phyloP scores from a whole-genome alignment of 2,113 vertebrate species.

The Neopipo cinnamomea region DNA sequence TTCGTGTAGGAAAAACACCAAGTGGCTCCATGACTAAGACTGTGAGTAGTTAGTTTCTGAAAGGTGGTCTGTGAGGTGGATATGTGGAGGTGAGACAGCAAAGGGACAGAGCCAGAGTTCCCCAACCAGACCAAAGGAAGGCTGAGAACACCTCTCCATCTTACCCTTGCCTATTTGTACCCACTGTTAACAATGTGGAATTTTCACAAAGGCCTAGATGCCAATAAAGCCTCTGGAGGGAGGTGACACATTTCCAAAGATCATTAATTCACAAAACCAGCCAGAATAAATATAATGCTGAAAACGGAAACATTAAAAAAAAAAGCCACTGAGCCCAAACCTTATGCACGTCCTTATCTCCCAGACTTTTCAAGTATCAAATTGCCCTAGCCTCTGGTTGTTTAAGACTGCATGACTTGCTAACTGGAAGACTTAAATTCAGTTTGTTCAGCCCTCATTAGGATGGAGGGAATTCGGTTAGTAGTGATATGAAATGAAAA shows the following conservation, averaged over 20 bases:
- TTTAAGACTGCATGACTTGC: constrained; percentile 47
- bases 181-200: rapidly evolving
- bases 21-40: background rate
- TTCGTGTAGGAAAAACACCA: background rate
- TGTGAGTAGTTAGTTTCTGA: background rate
- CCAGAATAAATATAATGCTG: background rate
- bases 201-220: background rate
- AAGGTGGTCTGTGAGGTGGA: background rate
- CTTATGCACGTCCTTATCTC: background rate
- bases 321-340: background rate
- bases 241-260: background rate
- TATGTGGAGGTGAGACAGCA: background rate
- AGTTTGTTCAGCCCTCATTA: constrained; percentile 55
- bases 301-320: background rate
- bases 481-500: background rate
- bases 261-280: background rate
- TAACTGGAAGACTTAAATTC: constrained; percentile 55
- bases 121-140: background rate
- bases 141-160: background rate
- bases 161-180: rapidly evolving
- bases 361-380: constrained; percentile 1
- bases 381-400: background rate
- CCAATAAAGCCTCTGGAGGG: background rate
- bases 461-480: background rate
- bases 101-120: background rate